Evolutionary conservation across 1,140 invertebrate genomes (phyloP), one percentile per base, ranked within the genome.

Genomic region (Laodelphax striatellus): DNA sequence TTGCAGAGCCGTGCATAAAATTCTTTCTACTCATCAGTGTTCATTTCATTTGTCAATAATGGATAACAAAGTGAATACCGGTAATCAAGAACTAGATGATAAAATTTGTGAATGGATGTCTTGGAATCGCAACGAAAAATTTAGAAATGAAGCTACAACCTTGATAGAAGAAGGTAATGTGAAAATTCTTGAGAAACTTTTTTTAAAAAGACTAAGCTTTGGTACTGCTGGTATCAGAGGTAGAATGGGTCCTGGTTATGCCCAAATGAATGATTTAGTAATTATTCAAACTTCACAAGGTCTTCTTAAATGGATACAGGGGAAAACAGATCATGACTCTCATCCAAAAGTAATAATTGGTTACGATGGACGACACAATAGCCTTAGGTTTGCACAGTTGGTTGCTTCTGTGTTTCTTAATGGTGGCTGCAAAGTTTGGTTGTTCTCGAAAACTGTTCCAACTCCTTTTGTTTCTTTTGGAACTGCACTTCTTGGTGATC

Each of bases 251-350:
- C 84, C 92, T 42, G 97, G 97, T 0, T 97, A 89, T 70, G 82
- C 81, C 66, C 85, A 86, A 58, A 95, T 99, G 88, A 99, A 99
- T 77, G 95, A 99, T 75, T 78, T 99, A 24, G 95, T 98, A 0
- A 87, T 99, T 28, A 82, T 99, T 52, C 97, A 99, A 77, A 93
- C 96, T 17, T 86, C 87, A 5, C 95, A 98, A 82, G 97, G 96
- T 5, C 73, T 99, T 52, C 82, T 84, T 38, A 82, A 85, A 57
- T 93, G 96, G 73, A 68, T 97, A 24, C 70, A 82, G 58, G 73
- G 80, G 54, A 70, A 72, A 54, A 70, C 74, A 5, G 70, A 82
- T 52, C 68, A 52, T 63, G 66, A 65, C 24, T 68, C 80, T 58
- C 67, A 76, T 4, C 82, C 79, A 60, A 90, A 94, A 11, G 76